These are phyloP conservation scores for Vandiemenella viatica DNA, from an alignment of 2,888 invertebrate genomes.

Conservation along the genomic window DNA sequence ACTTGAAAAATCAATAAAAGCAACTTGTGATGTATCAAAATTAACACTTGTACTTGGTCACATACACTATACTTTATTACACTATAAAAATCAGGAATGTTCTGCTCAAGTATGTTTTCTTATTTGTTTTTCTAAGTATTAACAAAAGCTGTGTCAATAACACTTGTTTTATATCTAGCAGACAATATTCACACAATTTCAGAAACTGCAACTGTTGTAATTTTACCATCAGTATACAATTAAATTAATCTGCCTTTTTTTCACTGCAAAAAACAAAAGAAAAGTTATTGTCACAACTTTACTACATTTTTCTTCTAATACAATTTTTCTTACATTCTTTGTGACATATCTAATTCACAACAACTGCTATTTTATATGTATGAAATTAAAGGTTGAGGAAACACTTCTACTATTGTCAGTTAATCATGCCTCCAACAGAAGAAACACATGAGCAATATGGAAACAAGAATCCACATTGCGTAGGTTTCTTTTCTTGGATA, in stretches of 20 bases:
- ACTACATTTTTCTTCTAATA: background rate
- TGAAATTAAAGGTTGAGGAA: background rate
- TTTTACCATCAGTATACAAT: no score
- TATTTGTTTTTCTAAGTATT: no score
- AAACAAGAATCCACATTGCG: no score
- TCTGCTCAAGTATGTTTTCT: background rate
- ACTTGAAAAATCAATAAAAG: background rate
- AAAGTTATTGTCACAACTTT: conserved; percentile 3
- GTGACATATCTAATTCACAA: background rate
- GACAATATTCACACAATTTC: no score
- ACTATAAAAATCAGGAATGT: background rate
- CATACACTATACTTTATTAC: background rate
- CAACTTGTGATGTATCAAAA: background rate
- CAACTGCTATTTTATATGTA: background rate
- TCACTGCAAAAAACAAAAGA: no score
- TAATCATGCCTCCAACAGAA: background rate
- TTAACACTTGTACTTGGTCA: background rate
- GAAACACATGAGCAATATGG: background rate
- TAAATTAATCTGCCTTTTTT: no score
- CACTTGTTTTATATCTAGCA: no score
- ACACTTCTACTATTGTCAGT: background rate
- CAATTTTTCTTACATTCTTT: no score
- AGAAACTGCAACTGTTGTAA: no score
- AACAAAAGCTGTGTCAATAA: no score
- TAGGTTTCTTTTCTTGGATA: no score